phyloP scores from a whole-genome alignment of 1,140 invertebrate genomes.

The Ectropis grisescens region DNA sequence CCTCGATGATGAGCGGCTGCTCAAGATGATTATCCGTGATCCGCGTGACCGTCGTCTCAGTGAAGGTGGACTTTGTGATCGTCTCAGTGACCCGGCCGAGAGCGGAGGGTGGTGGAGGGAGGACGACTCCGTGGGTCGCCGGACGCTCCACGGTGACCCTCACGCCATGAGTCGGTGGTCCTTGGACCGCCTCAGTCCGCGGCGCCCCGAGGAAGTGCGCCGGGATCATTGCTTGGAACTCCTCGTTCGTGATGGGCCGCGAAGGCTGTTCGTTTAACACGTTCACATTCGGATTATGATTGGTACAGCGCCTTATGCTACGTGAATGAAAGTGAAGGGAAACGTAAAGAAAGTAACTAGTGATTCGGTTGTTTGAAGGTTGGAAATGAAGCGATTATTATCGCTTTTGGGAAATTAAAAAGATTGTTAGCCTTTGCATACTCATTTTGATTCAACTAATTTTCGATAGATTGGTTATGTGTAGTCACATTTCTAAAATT shows the following conservation, averaged over 20 bases:
- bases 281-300: constrained; percentile 47
- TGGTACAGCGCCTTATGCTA: constrained; percentile 2
- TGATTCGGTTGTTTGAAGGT: no score
- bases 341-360: no score
- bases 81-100: constrained; percentile 91
- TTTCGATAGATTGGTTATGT: no score
- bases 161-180: constrained; percentile 38
- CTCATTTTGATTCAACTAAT: no score
- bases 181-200: constrained; percentile 20
- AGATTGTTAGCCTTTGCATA: no score
- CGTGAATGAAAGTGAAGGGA: no score
- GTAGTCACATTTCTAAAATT: no score
- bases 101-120: constrained; percentile 86
- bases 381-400: no score
- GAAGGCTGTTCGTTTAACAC: constrained; percentile 73
- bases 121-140: constrained; percentile 51
- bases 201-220: constrained; percentile 82
- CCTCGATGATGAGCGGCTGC: constrained; percentile 88
- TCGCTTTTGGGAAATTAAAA: no score
- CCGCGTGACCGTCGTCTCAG: constrained; percentile 92
- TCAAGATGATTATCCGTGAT: constrained; percentile 91
- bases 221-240: constrained; percentile 94
- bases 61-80: constrained; percentile 94
- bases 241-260: constrained; percentile 89
- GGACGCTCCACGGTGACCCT: constrained; percentile 71